These are phyloP conservation scores for Galeruca laticollis DNA, from an alignment of 2,888 invertebrate genomes.

Conservation along the genomic window DNA sequence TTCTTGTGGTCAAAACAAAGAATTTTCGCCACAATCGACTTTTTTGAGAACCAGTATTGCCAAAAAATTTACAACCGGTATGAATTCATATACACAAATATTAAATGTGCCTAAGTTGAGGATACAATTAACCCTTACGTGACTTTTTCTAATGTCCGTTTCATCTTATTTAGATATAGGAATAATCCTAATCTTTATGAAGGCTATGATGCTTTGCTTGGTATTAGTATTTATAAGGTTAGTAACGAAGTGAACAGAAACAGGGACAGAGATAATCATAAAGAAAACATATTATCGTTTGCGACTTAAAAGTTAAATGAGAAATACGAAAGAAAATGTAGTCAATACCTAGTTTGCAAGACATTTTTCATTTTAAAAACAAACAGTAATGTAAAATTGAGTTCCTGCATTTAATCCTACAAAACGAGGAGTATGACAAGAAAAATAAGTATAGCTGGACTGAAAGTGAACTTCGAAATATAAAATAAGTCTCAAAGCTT, in stretches of 20 bases:
- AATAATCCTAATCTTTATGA: too few relatives aligned
- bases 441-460: neutral
- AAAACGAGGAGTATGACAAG: slow-evolving; percentile 10
- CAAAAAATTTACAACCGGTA: too few relatives aligned
- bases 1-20: too few relatives aligned
- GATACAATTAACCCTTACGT: too few relatives aligned
- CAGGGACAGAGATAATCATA: neutral
- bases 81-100: too few relatives aligned
- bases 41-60: too few relatives aligned
- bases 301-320: neutral
- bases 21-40: too few relatives aligned
- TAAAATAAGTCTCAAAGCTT: neutral
- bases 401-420: slow-evolving; percentile 21
- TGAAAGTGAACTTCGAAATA: neutral
- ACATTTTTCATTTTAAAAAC: slow-evolving; percentile 26
- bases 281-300: neutral
- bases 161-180: too few relatives aligned
- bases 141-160: too few relatives aligned
- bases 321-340: slow-evolving; percentile 3
- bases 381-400: slow-evolving; percentile 20
- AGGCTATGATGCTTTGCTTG: too few relatives aligned
- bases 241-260: neutral
- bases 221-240: too few relatives aligned
- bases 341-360: slow-evolving; percentile 20
- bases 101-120: too few relatives aligned